phyloP scores from a whole-genome alignment of 2,888 invertebrate species.

The Cantharis rufa region DNA sequence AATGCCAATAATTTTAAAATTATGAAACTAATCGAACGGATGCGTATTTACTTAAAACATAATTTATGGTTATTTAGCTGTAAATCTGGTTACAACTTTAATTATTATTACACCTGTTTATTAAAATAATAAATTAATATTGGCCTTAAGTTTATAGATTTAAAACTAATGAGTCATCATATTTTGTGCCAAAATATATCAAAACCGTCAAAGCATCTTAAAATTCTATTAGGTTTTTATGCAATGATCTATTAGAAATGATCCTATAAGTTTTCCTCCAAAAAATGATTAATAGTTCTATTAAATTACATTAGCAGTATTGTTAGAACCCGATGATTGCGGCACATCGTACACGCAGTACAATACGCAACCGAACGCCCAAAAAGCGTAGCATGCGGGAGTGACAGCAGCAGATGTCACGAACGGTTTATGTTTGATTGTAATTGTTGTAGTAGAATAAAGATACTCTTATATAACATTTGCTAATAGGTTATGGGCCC shows the following conservation, averaged over 20 bases:
- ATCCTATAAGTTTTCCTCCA: background rate
- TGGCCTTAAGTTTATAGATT: background rate
- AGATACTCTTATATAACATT: no score
- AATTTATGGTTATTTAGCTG: background rate
- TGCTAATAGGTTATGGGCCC: no score
- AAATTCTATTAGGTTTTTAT: background rate
- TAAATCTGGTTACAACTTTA: background rate
- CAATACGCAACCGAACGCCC: no score
- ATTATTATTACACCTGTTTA: conserved; percentile 1
- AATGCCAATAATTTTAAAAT: background rate
- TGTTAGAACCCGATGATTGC: no score
- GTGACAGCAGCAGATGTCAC: no score
- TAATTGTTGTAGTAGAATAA: no score
- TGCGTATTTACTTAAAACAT: background rate
- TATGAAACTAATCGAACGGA: background rate
- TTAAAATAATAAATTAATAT: conserved; percentile 8
- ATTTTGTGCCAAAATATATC: background rate
- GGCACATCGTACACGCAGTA: no score
- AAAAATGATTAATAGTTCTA: background rate
- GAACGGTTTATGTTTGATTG: no score
- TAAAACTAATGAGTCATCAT: background rate
- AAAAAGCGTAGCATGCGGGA: no score
- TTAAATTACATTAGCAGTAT: background rate
- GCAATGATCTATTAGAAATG: background rate
- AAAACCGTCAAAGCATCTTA: background rate